These are phyloP conservation scores for Psix sp. DNA, from an alignment of 1,140 invertebrate genomes.

Conservation along the genomic window DNA sequence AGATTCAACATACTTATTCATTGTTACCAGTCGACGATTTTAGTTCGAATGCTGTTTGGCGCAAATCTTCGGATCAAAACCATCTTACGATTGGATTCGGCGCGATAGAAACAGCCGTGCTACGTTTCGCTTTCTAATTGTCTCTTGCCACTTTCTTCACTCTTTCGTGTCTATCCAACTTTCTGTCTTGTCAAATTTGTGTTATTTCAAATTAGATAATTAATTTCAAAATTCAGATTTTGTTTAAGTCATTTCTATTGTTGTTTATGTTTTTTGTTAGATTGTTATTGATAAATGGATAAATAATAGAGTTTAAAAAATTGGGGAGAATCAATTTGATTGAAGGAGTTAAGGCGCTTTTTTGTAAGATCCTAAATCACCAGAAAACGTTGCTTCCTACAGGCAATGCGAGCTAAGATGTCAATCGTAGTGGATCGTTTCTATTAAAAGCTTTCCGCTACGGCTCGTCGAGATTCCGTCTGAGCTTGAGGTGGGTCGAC, in stretches of 20 bases:
- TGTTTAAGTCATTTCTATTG: too few relatives aligned
- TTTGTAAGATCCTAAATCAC: slow-evolving; percentile 50
- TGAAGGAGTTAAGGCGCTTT: neutral
- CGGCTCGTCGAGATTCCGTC: slow-evolving; percentile 20
- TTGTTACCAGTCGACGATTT: slow-evolving; percentile 37
- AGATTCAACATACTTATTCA: slow-evolving; percentile 32
- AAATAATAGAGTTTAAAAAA: too few relatives aligned
- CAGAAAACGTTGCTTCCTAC: slow-evolving; percentile 15
- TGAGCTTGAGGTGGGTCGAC: neutral
- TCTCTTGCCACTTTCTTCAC: slow-evolving; percentile 33
- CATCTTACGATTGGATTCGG: slow-evolving; percentile 36
- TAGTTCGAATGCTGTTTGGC: slow-evolving; percentile 32
- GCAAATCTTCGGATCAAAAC: slow-evolving; percentile 32
- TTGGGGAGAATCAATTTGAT: too few relatives aligned
- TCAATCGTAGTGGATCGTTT: slow-evolving; percentile 26
- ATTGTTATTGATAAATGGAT: too few relatives aligned
- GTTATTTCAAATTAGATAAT: slow-evolving; percentile 1
- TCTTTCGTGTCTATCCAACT: slow-evolving; percentile 23
- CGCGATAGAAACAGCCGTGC: slow-evolving; percentile 24
- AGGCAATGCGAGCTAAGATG: slow-evolving; percentile 15
- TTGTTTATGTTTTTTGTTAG: too few relatives aligned
- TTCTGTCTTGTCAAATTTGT: slow-evolving; percentile 33
- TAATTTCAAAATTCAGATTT: too few relatives aligned
- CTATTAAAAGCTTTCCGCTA: slow-evolving; percentile 31
- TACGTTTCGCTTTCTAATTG: slow-evolving; percentile 55